phyloP scores from a whole-genome alignment of 2,888 invertebrate species.

The Drosophila helvetica region DNA sequence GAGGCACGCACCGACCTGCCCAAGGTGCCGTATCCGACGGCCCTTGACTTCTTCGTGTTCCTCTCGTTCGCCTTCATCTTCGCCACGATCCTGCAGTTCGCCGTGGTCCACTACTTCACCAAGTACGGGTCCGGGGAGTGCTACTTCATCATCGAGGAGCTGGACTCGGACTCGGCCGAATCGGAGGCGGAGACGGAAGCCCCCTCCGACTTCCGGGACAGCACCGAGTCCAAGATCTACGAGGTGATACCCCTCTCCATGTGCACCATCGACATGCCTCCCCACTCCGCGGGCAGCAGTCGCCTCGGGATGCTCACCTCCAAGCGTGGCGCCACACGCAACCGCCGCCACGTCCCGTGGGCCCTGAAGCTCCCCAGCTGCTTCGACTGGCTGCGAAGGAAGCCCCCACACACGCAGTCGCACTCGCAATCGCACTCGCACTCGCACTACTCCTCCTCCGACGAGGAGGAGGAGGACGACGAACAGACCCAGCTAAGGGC shows the following conservation, averaged over 20 bases:
- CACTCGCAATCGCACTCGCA: conserved; percentile 1
- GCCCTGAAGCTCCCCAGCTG: conserved; percentile 65
- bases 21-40: conserved; percentile 94
- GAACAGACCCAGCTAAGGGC: conserved; percentile 80
- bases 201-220: conserved; percentile 76
- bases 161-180: conserved; percentile 86
- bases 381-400: conserved; percentile 66
- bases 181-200: conserved; percentile 85
- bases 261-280: conserved; percentile 85
- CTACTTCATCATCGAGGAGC: conserved; percentile 88
- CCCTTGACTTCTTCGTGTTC: conserved; percentile 92
- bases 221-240: conserved; percentile 83
- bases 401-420: conserved; percentile 34
- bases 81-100: conserved; percentile 92
- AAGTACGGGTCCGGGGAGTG: conserved; percentile 92
- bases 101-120: conserved; percentile 94
- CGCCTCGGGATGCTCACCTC: conserved; percentile 62
- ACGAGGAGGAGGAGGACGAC: conserved; percentile 79
- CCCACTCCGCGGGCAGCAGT: conserved; percentile 42
- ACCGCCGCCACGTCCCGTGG: conserved; percentile 59
- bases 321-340: conserved; percentile 50
- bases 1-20: conserved; percentile 92
- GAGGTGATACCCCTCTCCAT: conserved; percentile 88
- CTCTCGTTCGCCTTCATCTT: conserved; percentile 92
- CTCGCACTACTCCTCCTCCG: conserved; percentile 46